phyloP scores from a whole-genome alignment of 2,797 vertebrate species.

The Taeniopygia guttata region DNA sequence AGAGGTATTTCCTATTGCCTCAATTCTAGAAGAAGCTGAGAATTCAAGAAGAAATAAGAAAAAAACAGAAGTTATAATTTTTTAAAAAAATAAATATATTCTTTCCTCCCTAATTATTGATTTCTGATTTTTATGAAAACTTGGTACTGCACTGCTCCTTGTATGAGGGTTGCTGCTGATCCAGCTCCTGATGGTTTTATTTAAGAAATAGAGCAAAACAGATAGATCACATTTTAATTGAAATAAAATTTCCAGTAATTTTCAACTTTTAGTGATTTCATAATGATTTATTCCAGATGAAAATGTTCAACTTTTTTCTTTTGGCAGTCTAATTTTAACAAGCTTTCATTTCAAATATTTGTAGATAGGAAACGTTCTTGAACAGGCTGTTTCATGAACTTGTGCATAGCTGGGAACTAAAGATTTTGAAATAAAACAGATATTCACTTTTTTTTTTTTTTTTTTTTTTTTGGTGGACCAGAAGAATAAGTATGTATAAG shows the following conservation, averaged over 20 bases:
- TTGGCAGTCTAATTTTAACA: not conserved
- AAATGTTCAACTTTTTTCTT: not conserved
- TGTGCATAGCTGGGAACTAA: not conserved
- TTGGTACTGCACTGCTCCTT: not conserved
- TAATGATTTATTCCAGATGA: not conserved
- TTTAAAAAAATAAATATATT: not conserved
- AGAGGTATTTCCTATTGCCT: not conserved
- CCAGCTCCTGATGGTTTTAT: not conserved
- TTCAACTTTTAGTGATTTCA: not conserved
- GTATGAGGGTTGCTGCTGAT: not conserved
- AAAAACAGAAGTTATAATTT: not conserved
- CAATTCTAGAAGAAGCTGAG: not conserved
- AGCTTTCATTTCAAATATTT: not conserved
- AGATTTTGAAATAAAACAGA: not conserved
- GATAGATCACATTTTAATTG: not conserved
- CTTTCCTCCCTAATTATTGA: not conserved
- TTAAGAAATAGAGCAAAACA: not conserved
- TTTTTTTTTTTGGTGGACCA: not conserved
- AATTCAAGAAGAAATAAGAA: not conserved
- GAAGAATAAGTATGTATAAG: fast-evolving
- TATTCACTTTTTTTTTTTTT: not conserved
- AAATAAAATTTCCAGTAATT: not conserved
- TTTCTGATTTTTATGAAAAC: not conserved
- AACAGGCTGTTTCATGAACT: not conserved
- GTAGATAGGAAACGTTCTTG: not conserved